Evolutionary conservation across 1,140 invertebrate species (phyloP).

Genomic region (Listronotus oregonensis): DNA sequence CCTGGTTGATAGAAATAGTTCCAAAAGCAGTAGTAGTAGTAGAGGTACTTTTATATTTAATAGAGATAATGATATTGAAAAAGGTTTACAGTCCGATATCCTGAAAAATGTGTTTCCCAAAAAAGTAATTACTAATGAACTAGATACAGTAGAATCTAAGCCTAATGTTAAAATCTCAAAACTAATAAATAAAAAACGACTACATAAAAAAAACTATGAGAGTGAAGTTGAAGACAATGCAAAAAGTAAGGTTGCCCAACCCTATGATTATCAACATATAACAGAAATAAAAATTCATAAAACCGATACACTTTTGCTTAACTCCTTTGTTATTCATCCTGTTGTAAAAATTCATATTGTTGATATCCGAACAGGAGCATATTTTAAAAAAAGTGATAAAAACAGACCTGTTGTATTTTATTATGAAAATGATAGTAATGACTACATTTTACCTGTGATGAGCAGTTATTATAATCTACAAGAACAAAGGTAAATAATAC

Average conservation of each 20-base stretch:
- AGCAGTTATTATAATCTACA: conserved; percentile 47
- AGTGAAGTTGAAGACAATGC: not conserved
- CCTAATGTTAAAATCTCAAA: no score
- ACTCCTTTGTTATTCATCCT: conserved; percentile 44
- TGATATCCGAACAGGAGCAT: conserved; percentile 44
- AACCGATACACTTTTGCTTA: conserved; percentile 38
- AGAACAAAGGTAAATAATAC: conserved; percentile 43
- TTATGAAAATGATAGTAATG: conserved; percentile 40
- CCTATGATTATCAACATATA: conserved; percentile 37
- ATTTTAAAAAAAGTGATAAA: conserved; percentile 41
- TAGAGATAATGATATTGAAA: conserved; percentile 13
- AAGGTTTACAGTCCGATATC: not conserved
- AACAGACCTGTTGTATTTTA: conserved; percentile 39
- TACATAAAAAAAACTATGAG: conserved; percentile 2
- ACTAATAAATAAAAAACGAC: no score
- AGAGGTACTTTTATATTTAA: conserved; percentile 6
- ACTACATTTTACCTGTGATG: conserved; percentile 41
- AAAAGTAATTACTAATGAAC: no score
- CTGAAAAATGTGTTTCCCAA: no score
- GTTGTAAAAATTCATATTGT: conserved; percentile 49
- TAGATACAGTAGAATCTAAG: no score
- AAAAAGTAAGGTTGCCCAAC: not conserved
- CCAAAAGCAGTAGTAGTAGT: conserved; percentile 5
- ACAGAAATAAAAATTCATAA: conserved; percentile 43
- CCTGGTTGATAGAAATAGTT: conserved; percentile 2